These are phyloP conservation scores for Pelodytes ibericus DNA, from an alignment of 2,797 vertebrate genomes.

Conservation along the genomic window DNA sequence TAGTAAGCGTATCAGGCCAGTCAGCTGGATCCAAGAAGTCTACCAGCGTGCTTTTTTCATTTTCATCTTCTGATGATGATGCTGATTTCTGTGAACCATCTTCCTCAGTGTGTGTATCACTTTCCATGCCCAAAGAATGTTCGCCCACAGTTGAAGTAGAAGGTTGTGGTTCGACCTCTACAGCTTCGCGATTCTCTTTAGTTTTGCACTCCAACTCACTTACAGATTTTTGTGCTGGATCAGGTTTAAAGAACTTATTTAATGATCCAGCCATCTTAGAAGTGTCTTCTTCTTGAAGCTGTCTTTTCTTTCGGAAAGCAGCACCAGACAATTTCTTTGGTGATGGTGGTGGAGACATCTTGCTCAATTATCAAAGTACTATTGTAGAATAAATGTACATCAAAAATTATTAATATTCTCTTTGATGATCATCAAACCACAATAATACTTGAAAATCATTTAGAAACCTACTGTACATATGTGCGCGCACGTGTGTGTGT, in stretches of 20 bases:
- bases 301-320: not conserved
- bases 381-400: not conserved
- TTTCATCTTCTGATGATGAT: not conserved
- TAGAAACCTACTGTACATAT: not conserved
- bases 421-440: conserved; percentile 1
- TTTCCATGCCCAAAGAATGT: not conserved
- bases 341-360: not conserved
- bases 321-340: not conserved
- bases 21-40: not conserved
- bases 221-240: not conserved
- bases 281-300: not conserved
- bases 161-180: not conserved
- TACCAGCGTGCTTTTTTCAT: not conserved
- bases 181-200: not conserved
- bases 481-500: not conserved
- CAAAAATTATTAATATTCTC: not conserved
- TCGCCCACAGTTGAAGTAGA: conserved; percentile 6
- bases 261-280: not conserved
- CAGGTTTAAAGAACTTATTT: not conserved
- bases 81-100: not conserved
- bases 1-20: not conserved
- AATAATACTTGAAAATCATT: conserved; percentile 3
- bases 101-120: not conserved
- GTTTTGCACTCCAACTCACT: not conserved
- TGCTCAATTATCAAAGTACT: not conserved